These are phyloP conservation scores for Pogonocichla stellata DNA, from an alignment of 2,113 vertebrate species.

Conservation along the genomic window DNA sequence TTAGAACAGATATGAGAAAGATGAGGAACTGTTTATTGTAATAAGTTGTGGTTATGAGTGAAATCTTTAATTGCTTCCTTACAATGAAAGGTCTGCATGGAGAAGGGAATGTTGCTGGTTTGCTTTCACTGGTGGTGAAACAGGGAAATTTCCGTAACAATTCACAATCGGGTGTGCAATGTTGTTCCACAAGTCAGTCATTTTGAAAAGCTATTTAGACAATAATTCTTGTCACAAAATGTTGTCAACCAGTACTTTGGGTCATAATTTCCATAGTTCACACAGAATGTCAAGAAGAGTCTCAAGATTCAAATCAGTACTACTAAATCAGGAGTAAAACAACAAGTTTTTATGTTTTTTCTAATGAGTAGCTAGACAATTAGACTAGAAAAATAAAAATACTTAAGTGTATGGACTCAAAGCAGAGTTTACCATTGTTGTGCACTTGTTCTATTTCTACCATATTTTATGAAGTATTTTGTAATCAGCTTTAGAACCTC, in stretches of 20 bases:
- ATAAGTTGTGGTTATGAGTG: not conserved
- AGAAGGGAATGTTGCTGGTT: not conserved
- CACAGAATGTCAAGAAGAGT: not conserved
- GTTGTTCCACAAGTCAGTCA: not conserved
- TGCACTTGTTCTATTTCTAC: not conserved
- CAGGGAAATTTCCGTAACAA: not conserved
- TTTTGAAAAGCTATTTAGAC: not conserved
- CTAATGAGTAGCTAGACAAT: not conserved
- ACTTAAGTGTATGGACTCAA: not conserved
- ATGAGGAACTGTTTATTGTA: not conserved
- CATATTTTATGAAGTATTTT: not conserved
- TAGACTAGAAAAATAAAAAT: not conserved
- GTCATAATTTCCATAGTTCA: not conserved
- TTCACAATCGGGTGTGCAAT: not conserved
- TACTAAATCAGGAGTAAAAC: not conserved
- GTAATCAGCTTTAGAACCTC: not conserved
- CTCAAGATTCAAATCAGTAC: not conserved
- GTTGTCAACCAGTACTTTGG: not conserved
- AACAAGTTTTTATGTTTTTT: not conserved
- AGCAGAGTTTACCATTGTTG: not conserved
- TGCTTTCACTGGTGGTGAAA: slow-evolving; percentile 3
- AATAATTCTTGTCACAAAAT: not conserved
- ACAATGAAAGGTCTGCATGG: not conserved
- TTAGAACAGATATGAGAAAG: not conserved
- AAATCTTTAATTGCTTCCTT: slow-evolving; percentile 21